These are phyloP conservation scores for Tiliacea citrago DNA, from an alignment of 2,888 invertebrate genomes.

Conservation along the genomic window DNA sequence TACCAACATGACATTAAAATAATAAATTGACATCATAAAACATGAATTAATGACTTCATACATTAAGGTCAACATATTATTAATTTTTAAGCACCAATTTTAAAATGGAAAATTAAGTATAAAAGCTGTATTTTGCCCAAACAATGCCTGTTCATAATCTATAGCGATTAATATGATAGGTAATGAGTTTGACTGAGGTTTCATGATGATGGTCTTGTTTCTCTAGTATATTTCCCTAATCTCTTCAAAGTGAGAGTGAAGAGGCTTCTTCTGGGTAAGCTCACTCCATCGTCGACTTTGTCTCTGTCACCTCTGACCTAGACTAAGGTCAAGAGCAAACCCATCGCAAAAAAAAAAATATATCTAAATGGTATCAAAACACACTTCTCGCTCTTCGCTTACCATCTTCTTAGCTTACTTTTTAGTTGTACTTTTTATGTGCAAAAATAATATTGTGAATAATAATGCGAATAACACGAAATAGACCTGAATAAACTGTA, in stretches of 20 bases:
- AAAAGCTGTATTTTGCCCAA: neutral
- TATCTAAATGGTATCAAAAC: neutral
- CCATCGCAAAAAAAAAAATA: too few species aligned
- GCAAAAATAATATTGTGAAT: neutral
- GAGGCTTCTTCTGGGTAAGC: too few species aligned
- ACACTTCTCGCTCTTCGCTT: neutral
- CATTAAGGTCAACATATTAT: conserved; percentile 48
- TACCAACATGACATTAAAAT: conserved; percentile 33
- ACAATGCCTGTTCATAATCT: neutral
- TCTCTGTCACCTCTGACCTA: too few species aligned
- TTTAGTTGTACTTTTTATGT: neutral
- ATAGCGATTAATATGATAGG: neutral
- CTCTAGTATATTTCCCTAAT: too few species aligned
- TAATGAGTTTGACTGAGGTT: neutral
- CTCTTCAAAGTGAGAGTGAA: too few species aligned
- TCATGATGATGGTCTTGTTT: neutral
- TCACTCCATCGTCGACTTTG: too few species aligned
- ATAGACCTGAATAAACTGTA: neutral
- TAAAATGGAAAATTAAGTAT: conserved; percentile 9
- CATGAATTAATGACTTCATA: conserved; percentile 44
- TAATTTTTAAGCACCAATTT: conserved; percentile 25
- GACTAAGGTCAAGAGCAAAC: too few species aligned
- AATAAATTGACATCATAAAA: conserved; percentile 41
- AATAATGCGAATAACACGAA: neutral
- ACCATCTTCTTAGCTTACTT: neutral